Base-by-base conservation (phyloP, 2,797 vertebrate species). In the Pyrocephalus nanus region DNA sequence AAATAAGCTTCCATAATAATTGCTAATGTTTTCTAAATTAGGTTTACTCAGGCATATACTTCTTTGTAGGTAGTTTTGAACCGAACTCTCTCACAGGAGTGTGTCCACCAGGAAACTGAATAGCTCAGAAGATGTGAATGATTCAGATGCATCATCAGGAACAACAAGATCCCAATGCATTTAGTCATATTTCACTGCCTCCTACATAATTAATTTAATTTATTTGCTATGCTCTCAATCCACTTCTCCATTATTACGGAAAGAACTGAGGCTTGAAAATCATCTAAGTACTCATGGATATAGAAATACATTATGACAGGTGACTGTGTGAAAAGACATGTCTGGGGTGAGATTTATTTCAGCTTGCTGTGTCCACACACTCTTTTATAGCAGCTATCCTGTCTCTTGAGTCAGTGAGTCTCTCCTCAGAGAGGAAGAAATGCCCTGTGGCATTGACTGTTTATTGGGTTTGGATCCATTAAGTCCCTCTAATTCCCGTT, bases 121-220 rank as follows among this genome's bases (percentile, higher is more conserved):
- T 4, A 60, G 55, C 74, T 84, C 77, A 87, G 36, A 80, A 19
- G 29, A 94, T 53, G 62, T 32, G 74, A 79, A 67, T 92, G 88
- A 95, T 87, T 95, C 84, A 92, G 67, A 85, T 78, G 48, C 54
- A 88, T 85, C 83, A 87, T 30, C 80, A 88, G 67, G 81, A 94
- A 92, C 82, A 96, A 74, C 16, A 84, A 57, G 83, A 93, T 91
- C 90, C 67, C 83, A 89, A 20, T 36, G 67, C 76, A 92, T 92
- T 95, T 88, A 94, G 77, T 88, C 90, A 82, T 93, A 89, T 95
- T 90, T 88, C 90, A 85, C 67, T 85, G 80, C 77, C 74, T 95
- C 77, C 94, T 83, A 94, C 81, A 61, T 60, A 92, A 95, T 79
- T 92, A 82, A 95, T 91, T 93, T 81, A 89, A 96, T 95, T 93